Base-by-base conservation (phyloP, 1,140 invertebrate species). In the Chlorops oryzae region DNA sequence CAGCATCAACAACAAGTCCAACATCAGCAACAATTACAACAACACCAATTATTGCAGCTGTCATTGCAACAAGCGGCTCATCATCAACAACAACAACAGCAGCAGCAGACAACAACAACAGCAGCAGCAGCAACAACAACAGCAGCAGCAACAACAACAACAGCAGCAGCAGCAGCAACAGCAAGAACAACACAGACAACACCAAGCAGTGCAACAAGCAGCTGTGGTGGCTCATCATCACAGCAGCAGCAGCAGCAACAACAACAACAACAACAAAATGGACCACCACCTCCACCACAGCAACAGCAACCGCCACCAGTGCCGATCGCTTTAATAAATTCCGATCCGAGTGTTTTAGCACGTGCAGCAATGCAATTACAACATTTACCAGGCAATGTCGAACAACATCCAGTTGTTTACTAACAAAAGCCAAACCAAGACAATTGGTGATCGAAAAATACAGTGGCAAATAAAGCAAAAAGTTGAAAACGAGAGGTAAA, bases 341-440 rank as follows among this genome's bases (percentile, higher is more conserved):
- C 61, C 43, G 65, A 70, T 65, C 67, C 67, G 3, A 59, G 63
- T 41, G 66, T 59, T 23, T 50, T 70, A 50, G 67, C 67, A 24
- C 59, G 67, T 17, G 67, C 67, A 20, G 64, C 67, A 28, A 70
- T 70, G 59, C 67, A 70, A 49, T 47, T 70, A 51, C 67, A 70
- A 43, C 67, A 70, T 58, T 53, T 70, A 54, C 67, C 67, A 17
- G 54, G 58, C 48, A 70, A 70, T 56, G 67, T 70, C 13, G 67
- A 70, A 51, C 67, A 70, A 38, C 67, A 70, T 56, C 67, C 67
- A 37, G 67, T 70, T 50, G 67, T 70, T 64, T 70, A 70, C 63
- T 70, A 70, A 68, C 65, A 70, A 57, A 59, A 67, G 59, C 63
- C 61, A 7, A 40, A 18, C 38, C 7, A 7, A 13, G 12, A 10